Evolutionary conservation across 2,888 invertebrate genomes (phyloP).

Genomic region (Agrochola macilenta): DNA sequence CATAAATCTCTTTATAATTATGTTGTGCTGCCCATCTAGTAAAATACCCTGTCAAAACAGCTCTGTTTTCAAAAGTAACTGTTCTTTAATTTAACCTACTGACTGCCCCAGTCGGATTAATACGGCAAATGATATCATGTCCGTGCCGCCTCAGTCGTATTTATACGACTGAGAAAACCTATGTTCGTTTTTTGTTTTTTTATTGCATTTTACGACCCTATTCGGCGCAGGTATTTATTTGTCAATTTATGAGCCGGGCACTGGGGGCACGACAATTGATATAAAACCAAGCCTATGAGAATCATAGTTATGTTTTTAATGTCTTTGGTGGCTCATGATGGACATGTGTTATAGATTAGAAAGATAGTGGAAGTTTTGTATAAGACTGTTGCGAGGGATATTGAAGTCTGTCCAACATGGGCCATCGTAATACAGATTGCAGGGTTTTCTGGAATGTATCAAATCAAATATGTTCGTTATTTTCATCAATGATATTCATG

Average conservation of each 20-base stretch:
- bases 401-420: conserved; percentile 8
- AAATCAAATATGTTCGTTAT: neutral
- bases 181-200: too few relatives aligned
- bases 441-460: conserved; percentile 1
- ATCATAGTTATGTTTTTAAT: neutral
- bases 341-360: neutral
- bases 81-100: too few relatives aligned
- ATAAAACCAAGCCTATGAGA: neutral
- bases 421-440: neutral
- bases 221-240: too few relatives aligned
- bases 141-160: too few relatives aligned
- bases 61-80: neutral
- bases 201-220: too few relatives aligned
- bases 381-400: neutral
- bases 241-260: too few relatives aligned
- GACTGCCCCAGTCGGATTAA: too few relatives aligned
- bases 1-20: neutral
- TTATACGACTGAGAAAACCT: too few relatives aligned
- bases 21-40: neutral
- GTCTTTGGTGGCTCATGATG: conserved; percentile 3
- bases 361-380: conserved; percentile 5
- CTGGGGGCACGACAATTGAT: too few relatives aligned
- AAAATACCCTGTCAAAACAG: neutral
- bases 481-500: neutral
- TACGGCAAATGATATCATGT: too few relatives aligned